Evolutionary conservation across 1,140 invertebrate species (phyloP), one percentile per base, ranked within the genome.

Genomic region (Muscidifurax raptorellus): DNA sequence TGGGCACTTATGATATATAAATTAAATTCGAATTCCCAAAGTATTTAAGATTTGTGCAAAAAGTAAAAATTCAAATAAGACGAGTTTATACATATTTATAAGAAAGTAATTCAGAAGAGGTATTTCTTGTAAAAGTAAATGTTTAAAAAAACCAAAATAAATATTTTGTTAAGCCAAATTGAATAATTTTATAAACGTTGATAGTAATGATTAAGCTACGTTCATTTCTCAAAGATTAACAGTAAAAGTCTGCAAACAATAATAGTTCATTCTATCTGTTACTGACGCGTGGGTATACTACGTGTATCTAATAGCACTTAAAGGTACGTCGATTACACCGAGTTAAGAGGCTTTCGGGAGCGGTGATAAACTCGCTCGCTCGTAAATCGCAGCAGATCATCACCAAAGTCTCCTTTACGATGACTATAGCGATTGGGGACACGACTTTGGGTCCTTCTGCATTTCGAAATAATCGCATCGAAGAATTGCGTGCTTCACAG

Each of bases 401-500:
- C 69, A 59, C 67, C 59, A 52, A 69, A 80, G 15, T 47, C 69
- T 80, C 32, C 25, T 75, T 84, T 84, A 67, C 78, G 64, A 80
- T 32, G 40, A 76, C 32, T 69, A 67, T 81, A 36, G 64, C 28
- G 25, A 85, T 77, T 85, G 52, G 36, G 28, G 74, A 13, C 7
- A 27, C 27, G 67, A 22, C n/a, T n/a, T n/a, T 44, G 32, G 40
- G 27, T 13, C 27, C n/a, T 22, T 44, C 18, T 72, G n/a, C 47
- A 80, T 83, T 83, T 76, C 28, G n/a, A 82, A 83, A 71, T 83
- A 69, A 83, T 82, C 74, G 22, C 78, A 71, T 44, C 66, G 27
- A 59, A 36, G 74, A 85, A 87, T 89, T 88, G 88, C 88, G 88
- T 89, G 89, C 36, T 82, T 40, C 36, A 69, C 30, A 80, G 71